phyloP scores from a whole-genome alignment of 2,113 vertebrate species.

The Centropus bengalensis region DNA sequence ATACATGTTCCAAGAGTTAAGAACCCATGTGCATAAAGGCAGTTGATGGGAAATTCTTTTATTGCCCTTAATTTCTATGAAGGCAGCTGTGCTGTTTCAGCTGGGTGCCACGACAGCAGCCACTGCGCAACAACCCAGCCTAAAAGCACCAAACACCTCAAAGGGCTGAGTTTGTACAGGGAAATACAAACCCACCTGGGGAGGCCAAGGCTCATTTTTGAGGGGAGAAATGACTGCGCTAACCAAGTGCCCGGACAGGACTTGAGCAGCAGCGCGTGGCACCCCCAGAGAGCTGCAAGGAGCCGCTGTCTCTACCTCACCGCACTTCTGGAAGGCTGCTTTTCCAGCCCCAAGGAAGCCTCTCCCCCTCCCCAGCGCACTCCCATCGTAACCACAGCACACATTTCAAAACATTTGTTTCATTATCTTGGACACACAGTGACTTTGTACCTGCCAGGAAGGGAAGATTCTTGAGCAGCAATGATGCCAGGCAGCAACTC shows the following conservation, averaged over 20 bases:
- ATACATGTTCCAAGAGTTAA: not conserved
- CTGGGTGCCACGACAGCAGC: rapidly evolving
- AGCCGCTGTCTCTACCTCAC: not conserved
- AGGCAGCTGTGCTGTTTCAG: not conserved
- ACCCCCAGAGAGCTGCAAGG: rapidly evolving
- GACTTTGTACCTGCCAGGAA: not conserved
- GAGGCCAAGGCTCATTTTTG: not conserved
- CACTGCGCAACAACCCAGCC: not conserved
- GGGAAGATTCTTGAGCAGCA: not conserved
- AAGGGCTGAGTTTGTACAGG: no score
- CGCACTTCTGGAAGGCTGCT: not conserved
- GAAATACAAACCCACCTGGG: not conserved
- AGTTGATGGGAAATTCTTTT: rapidly evolving
- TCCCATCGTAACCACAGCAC: not conserved
- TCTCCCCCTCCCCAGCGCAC: not conserved
- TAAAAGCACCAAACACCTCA: not conserved
- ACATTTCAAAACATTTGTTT: not conserved
- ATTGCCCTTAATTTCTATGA: not conserved
- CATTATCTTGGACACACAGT: not conserved
- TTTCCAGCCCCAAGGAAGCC: not conserved
- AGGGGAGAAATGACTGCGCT: not conserved
- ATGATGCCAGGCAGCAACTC: not conserved
- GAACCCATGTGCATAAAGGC: not conserved
- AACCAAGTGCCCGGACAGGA: not conserved
- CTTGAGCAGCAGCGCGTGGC: not conserved